Conservation (phyloP, 2,797 vertebrate genomes). For the Falco novaeseelandiae region DNA sequence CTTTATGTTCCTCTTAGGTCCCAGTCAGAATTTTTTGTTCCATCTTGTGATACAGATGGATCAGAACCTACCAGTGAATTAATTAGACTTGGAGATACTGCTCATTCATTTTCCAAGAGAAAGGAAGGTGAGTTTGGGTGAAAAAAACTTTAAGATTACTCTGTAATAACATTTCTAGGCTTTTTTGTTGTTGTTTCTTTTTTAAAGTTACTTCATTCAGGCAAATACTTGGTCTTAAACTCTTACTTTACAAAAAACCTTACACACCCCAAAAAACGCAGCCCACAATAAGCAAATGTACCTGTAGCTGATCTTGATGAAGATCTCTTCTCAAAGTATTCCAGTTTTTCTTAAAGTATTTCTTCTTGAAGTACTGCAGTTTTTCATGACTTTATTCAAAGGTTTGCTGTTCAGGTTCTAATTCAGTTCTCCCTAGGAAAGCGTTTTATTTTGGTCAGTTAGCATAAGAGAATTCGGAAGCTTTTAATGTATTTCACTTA, state of each 20-base stretch:
- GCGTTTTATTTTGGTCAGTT: neutral
- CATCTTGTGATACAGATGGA: slow-evolving; percentile 80
- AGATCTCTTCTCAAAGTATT: neutral
- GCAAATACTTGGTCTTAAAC: neutral
- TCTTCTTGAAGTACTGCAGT: no score
- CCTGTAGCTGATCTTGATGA: neutral
- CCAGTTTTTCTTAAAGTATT: neutral
- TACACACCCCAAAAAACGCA: neutral
- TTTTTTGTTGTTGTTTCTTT: neutral
- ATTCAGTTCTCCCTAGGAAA: neutral
- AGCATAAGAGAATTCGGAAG: neutral
- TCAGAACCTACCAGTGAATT: slow-evolving; percentile 84
- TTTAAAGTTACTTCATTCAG: neutral
- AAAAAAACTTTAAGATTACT: neutral
- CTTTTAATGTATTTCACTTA: neutral
- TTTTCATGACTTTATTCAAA: neutral
- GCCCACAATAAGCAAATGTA: neutral
- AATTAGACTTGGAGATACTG: slow-evolving; percentile 87
- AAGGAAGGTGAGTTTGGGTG: slow-evolving; percentile 79
- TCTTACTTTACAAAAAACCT: neutral
- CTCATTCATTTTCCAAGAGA: slow-evolving; percentile 83
- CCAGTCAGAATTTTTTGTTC: slow-evolving; percentile 65
- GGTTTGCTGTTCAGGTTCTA: neutral
- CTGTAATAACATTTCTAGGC: neutral
- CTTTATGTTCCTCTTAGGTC: slow-evolving; percentile 62